phyloP scores from a whole-genome alignment of 2,797 vertebrate species.

The Mus spretus region DNA sequence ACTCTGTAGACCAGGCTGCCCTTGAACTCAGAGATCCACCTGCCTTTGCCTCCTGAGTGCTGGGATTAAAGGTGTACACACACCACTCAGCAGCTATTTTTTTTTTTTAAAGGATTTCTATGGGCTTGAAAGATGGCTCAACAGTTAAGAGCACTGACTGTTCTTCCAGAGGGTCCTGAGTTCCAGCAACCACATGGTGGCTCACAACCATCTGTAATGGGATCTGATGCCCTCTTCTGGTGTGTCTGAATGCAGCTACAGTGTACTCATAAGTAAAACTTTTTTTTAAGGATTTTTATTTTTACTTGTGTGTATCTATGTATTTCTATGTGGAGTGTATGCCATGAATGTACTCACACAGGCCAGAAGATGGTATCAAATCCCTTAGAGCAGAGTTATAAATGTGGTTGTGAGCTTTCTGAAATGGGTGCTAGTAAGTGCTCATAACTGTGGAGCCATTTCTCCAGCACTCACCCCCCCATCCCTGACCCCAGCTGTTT shows the following conservation, averaged over 20 bases:
- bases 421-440: background rate
- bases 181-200: background rate
- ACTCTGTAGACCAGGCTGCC: background rate
- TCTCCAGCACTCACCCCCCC: background rate
- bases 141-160: background rate
- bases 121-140: background rate
- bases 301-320: background rate
- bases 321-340: background rate
- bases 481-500: slow-evolving; percentile 85
- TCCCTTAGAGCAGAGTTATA: background rate
- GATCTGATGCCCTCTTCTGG: background rate
- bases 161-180: background rate
- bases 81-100: background rate
- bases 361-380: background rate
- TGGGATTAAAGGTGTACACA: background rate
- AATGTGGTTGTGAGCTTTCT: background rate
- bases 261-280: background rate
- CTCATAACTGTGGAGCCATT: no score
- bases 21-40: background rate
- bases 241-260: background rate
- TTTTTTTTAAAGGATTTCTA: background rate
- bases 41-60: background rate
- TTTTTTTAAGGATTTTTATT: background rate
- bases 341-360: background rate
- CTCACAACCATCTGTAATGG: background rate